Percentiles rank a stretch among this genome's conserved stretches.
Evolutionary conservation across 2,113 vertebrate species (phyloP).

Genomic region (Triplophysa tibetana): DNA sequence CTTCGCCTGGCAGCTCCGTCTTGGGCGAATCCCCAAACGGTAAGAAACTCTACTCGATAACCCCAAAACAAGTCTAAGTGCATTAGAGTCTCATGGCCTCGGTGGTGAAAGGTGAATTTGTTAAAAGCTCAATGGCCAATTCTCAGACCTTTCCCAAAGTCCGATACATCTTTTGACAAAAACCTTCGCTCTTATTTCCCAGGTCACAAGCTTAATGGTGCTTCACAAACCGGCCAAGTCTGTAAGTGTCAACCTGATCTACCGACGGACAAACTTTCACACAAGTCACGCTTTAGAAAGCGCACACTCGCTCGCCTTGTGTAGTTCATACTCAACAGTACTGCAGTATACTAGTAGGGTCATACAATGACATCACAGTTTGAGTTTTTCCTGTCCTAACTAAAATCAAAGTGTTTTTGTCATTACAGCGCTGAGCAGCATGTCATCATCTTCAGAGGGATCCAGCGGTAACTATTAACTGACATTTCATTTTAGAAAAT

Average conservation of each 20-base stretch:
- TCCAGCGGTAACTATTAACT: slow-evolving; percentile 43
- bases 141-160: slow-evolving; percentile 20
- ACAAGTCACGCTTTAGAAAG: slow-evolving; percentile 10
- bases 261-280: slow-evolving; percentile 24
- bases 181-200: slow-evolving; percentile 35
- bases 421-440: slow-evolving; percentile 47
- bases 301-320: background rate
- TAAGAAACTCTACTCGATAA: slow-evolving; percentile 52
- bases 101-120: slow-evolving; percentile 46
- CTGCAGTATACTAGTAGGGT: background rate
- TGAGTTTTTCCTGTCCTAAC: background rate
- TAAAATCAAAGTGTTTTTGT: slow-evolving; percentile 8
- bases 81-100: slow-evolving; percentile 48
- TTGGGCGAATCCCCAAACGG: slow-evolving; percentile 53
- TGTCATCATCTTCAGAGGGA: slow-evolving; percentile 38
- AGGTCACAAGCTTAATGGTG: slow-evolving; percentile 58
- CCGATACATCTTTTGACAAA: slow-evolving; percentile 43
- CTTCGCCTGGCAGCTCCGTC: slow-evolving; percentile 47
- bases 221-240: slow-evolving; percentile 40
- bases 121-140: slow-evolving; percentile 41
- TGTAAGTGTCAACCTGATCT: slow-evolving; percentile 46
- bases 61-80: slow-evolving; percentile 31
- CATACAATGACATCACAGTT: background rate
- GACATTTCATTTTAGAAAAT: background rate
- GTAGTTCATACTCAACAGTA: background rate